phyloP scores from a whole-genome alignment of 1,140 invertebrate species.

The Rhopalosiphum maidis region DNA sequence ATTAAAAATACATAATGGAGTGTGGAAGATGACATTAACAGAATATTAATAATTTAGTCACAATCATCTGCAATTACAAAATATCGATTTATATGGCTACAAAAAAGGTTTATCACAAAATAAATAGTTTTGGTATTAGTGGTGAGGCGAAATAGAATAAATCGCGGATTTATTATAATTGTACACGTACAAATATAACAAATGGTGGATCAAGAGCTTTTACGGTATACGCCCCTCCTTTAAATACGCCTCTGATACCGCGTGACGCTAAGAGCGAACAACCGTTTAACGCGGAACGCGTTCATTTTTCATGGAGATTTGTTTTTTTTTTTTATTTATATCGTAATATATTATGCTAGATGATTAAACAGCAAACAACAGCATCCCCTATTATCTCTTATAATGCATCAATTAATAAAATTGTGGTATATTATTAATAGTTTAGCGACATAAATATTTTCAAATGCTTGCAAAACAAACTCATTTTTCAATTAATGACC shows the following conservation, averaged over 20 bases:
- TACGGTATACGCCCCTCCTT: not conserved
- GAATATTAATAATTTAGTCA: not conserved
- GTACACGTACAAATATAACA: not conserved
- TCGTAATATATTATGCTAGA: no score
- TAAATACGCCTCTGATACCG: not conserved
- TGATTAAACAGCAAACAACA: no score
- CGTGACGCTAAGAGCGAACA: not conserved
- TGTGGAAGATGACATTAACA: not conserved
- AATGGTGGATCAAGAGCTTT: not conserved
- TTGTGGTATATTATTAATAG: no score
- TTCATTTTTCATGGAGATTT: not conserved
- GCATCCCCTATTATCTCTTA: no score
- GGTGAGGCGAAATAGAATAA: not conserved
- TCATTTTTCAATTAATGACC: no score
- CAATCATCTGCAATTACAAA: not conserved
- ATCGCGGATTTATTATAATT: not conserved
- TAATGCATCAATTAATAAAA: no score
- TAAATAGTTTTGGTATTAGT: not conserved
- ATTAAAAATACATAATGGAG: not conserved
- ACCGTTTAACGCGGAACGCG: not conserved
- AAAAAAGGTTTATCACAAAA: not conserved
- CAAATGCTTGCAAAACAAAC: no score
- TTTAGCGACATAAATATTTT: no score
- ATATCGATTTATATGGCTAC: not conserved
- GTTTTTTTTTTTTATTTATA: no score